Conservation (phyloP, 2,888 invertebrate species). For the Agonopterix alstromeriana region DNA sequence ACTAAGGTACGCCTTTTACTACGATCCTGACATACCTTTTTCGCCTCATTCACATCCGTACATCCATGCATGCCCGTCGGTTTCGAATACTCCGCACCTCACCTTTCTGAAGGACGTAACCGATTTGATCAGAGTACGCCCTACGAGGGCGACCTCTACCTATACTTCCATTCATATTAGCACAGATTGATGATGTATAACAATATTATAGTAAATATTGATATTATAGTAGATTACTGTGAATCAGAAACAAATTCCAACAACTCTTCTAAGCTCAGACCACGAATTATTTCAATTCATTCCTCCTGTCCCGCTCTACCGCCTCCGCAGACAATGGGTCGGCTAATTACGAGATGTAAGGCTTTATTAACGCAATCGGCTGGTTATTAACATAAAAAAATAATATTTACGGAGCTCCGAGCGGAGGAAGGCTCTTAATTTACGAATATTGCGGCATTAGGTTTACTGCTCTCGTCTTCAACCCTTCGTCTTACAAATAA, state of each 20-base stretch:
- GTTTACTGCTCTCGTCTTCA: slow-evolving; percentile 48
- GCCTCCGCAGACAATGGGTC: slow-evolving; percentile 58
- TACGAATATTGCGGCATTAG: slow-evolving; percentile 72
- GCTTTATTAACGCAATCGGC: slow-evolving; percentile 75
- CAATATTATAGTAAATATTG: too few species aligned
- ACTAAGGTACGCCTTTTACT: too few species aligned
- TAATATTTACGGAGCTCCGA: slow-evolving; percentile 66
- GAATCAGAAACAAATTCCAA: slow-evolving; percentile 16
- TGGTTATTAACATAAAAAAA: slow-evolving; percentile 75
- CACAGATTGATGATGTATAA: too few species aligned
- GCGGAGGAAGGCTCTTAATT: slow-evolving; percentile 62
- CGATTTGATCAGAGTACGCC: too few species aligned
- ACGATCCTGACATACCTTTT: too few species aligned
- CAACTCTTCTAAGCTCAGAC: slow-evolving; percentile 22
- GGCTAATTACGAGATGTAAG: slow-evolving; percentile 72
- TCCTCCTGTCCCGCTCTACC: slow-evolving; percentile 41
- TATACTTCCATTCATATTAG: too few species aligned
- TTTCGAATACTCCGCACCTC: too few species aligned
- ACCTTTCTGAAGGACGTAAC: too few species aligned
- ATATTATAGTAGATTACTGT: too few species aligned
- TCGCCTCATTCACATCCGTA: too few species aligned
- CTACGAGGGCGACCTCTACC: too few species aligned
- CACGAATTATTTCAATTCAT: slow-evolving; percentile 51
- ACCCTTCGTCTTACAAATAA: slow-evolving; percentile 72
- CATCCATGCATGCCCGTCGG: too few species aligned